Conservation (phyloP, 2,888 invertebrate species). For the Yponomeuta plumbellus region DNA sequence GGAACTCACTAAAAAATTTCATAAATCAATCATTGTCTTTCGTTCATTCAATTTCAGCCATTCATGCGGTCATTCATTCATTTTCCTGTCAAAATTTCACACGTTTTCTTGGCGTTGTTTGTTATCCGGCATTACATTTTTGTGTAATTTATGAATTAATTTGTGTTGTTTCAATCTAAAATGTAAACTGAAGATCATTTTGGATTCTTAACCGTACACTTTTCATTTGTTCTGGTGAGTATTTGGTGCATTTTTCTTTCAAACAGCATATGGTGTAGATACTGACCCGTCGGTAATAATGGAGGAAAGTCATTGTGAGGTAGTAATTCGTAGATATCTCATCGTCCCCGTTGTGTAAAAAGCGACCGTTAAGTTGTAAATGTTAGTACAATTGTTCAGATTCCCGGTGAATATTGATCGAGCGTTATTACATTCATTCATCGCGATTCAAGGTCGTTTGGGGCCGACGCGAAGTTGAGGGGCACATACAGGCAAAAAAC, state of each 20-base stretch:
- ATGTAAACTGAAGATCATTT: constrained; percentile 51
- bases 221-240: constrained; percentile 52
- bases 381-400: neutral
- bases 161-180: constrained; percentile 56
- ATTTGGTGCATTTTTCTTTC: constrained; percentile 27
- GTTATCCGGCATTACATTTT: constrained; percentile 67
- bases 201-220: constrained; percentile 46
- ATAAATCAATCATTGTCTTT: neutral
- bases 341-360: neutral
- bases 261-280: constrained; percentile 34
- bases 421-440: constrained; percentile 10
- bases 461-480: neutral
- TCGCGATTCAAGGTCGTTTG: constrained; percentile 8
- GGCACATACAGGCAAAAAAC: neutral
- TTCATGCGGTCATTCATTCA: constrained; percentile 6
- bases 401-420: constrained; percentile 19
- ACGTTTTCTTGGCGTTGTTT: constrained; percentile 75
- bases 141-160: constrained; percentile 52
- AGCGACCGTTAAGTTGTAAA: neutral
- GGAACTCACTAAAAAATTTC: neutral
- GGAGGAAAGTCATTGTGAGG: neutral
- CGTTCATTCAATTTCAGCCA: neutral
- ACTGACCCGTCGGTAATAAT: neutral
- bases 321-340: neutral
- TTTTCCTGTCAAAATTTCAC: constrained; percentile 48